A percentile compares a stretch with the other conserved stretches of the same genome.
These are phyloP conservation scores for Gambusia affinis DNA, from an alignment of 2,113 vertebrate species.

Conservation along the genomic window DNA sequence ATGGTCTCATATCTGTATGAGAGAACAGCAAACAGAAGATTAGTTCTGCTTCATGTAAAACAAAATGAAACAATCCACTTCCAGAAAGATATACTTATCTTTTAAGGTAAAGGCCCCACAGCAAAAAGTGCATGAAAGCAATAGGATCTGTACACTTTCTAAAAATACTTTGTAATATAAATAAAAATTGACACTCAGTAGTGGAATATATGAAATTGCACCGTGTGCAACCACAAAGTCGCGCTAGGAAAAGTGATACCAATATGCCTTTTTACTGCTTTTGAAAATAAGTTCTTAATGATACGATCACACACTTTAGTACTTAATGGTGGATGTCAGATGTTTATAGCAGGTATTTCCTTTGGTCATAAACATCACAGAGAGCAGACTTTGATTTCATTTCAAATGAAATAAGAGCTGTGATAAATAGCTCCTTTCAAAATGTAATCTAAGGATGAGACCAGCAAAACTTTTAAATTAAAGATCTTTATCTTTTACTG, in stretches of 20 bases:
- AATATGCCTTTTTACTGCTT: slow-evolving; percentile 7
- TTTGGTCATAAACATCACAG: neutral
- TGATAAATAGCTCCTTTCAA: neutral
- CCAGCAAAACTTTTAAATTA: too few relatives aligned
- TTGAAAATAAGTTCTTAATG: neutral
- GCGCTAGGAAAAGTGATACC: neutral
- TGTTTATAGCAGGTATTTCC: too few relatives aligned
- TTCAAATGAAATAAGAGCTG: neutral
- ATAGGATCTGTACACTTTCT: neutral
- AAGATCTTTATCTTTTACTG: too few relatives aligned
- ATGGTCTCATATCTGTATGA: neutral
- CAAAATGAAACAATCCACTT: neutral
- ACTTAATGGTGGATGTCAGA: neutral
- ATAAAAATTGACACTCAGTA: neutral
- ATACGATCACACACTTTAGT: neutral
- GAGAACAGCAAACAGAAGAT: neutral
- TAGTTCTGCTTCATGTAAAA: neutral
- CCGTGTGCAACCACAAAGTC: neutral
- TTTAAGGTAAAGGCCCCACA: neutral
- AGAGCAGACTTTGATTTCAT: neutral
- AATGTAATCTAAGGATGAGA: too few relatives aligned
- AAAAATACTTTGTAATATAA: neutral
- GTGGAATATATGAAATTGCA: neutral
- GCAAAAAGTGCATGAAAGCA: neutral
- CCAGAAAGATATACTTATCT: neutral